Evolutionary conservation across 2,797 vertebrate genomes (phyloP).

Genomic region (Furcifer pardalis): DNA sequence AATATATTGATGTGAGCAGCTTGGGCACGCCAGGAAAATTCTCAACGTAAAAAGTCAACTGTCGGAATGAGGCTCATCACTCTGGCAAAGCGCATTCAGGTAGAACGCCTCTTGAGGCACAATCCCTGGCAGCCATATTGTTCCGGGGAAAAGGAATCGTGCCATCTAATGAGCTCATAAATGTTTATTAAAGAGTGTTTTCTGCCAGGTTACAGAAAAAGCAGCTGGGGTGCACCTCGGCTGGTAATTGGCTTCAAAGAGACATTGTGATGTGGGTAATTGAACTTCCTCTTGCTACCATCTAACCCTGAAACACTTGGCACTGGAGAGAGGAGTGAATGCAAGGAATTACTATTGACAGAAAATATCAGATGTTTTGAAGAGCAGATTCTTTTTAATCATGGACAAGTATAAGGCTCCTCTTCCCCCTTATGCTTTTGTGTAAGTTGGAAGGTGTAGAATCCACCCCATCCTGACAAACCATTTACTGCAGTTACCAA

Average conservation of each 20-base stretch:
- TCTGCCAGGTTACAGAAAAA: constrained; percentile 54
- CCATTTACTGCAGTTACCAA: neutral
- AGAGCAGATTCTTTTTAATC: neutral
- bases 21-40: constrained; percentile 84
- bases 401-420: neutral
- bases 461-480: neutral
- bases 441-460: neutral
- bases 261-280: constrained; percentile 49
- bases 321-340: neutral
- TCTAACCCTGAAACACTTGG: neutral
- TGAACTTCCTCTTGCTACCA: constrained; percentile 40
- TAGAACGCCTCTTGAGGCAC: constrained; percentile 72
- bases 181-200: constrained; percentile 71
- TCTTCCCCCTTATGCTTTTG: neutral
- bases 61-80: constrained; percentile 85
- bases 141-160: constrained; percentile 57
- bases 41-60: constrained; percentile 86
- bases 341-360: neutral
- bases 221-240: constrained; percentile 46
- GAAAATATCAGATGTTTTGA: neutral
- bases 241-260: constrained; percentile 57
- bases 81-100: constrained; percentile 79
- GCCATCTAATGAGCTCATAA: constrained; percentile 60
- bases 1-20: constrained; percentile 80
- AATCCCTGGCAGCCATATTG: constrained; percentile 59